Evolutionary conservation across 2,113 vertebrate genomes (phyloP).

Genomic region (Corvus hawaiiensis): DNA sequence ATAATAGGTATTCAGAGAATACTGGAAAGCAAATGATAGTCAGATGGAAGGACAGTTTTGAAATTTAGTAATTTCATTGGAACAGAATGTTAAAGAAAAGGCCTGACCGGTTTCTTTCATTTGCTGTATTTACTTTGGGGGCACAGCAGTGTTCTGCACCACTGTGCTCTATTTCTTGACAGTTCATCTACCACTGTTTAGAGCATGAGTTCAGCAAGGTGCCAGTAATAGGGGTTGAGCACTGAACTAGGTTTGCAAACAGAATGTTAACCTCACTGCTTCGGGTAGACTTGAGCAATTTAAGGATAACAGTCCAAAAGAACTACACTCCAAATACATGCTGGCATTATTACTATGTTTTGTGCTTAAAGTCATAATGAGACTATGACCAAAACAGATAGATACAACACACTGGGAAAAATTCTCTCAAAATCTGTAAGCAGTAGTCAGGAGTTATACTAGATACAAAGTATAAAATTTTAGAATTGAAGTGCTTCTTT

Average conservation of each 20-base stretch:
- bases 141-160: neutral
- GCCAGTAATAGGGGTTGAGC: neutral
- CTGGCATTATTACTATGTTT: neutral
- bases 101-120: neutral
- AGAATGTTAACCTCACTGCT: neutral
- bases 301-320: neutral
- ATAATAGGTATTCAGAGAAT: neutral
- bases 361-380: neutral
- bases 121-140: neutral
- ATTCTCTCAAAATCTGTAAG: neutral
- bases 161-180: neutral
- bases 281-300: neutral
- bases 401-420: neutral
- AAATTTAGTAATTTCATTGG: neutral
- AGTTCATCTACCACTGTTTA: neutral
- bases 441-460: neutral
- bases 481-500: neutral
- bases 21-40: neutral
- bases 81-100: neutral
- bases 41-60: neutral
- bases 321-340: neutral
- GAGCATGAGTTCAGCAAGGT: neutral
- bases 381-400: neutral
- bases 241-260: neutral
- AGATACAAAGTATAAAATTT: neutral